These are phyloP conservation scores for Scaptomyza polygonia DNA, from an alignment of 2,888 invertebrate genomes.

Conservation along the genomic window DNA sequence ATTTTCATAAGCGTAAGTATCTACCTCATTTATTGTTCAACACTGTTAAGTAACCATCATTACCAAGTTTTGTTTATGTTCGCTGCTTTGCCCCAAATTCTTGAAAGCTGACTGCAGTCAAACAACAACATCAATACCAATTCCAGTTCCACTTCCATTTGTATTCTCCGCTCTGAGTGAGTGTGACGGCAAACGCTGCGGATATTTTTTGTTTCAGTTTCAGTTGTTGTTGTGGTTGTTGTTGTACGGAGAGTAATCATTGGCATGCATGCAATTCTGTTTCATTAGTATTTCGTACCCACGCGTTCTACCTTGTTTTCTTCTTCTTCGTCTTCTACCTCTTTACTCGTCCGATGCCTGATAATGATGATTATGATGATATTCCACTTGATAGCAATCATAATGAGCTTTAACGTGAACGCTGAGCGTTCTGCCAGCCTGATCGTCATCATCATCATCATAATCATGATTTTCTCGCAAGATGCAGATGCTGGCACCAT, in stretches of 20 bases:
- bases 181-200: constrained; percentile 48
- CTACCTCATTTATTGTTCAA: constrained; percentile 64
- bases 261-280: constrained; percentile 77
- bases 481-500: constrained; percentile 71
- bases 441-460: constrained; percentile 74
- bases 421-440: constrained; percentile 62
- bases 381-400: constrained; percentile 65
- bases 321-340: not conserved
- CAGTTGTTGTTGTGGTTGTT: constrained; percentile 38
- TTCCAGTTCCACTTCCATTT: constrained; percentile 37
- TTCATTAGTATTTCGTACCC: constrained; percentile 71
- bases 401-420: constrained; percentile 67
- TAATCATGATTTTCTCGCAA: constrained; percentile 66
- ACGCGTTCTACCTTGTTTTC: constrained; percentile 52
- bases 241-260: constrained; percentile 59
- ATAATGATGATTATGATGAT: constrained; percentile 27
- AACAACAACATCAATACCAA: constrained; percentile 19
- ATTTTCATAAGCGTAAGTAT: constrained; percentile 27
- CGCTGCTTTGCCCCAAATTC: constrained; percentile 75
- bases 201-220: constrained; percentile 43
- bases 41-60: constrained; percentile 78
- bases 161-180: constrained; percentile 39
- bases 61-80: constrained; percentile 69
- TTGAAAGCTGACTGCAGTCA: constrained; percentile 63
- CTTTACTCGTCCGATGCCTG: constrained; percentile 1